A percentile compares a stretch with the other conserved stretches of the same genome.
These are phyloP conservation scores for Hormaphis cornu DNA, from an alignment of 1,140 invertebrate genomes.

Conservation along the genomic window DNA sequence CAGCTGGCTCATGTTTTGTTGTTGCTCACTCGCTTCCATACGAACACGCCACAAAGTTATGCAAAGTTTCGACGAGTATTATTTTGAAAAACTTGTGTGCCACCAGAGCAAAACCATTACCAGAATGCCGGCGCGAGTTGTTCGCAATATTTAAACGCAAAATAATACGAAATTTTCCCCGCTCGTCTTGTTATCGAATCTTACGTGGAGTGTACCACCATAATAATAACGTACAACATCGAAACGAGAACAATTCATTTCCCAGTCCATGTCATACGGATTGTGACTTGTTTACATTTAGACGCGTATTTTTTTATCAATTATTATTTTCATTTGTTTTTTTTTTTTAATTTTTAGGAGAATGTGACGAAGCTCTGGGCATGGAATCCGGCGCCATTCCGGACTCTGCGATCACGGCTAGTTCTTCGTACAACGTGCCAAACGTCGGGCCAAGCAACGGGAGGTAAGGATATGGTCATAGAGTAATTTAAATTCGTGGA, in stretches of 20 bases:
- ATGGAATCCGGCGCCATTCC: slow-evolving; percentile 54
- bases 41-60: neutral
- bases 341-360: slow-evolving; percentile 44
- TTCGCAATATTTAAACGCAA: neutral
- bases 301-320: neutral
- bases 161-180: neutral
- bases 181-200: neutral
- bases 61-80: neutral
- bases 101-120: neutral
- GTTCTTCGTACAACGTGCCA: slow-evolving; percentile 48
- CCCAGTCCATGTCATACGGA: no score
- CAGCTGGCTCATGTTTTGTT: neutral
- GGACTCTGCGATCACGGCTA: slow-evolving; percentile 51
- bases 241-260: no score
- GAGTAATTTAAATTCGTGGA: no score
- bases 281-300: neutral
- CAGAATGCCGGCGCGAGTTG: neutral
- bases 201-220: no score
- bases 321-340: neutral
- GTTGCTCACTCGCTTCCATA: neutral
- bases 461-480: slow-evolving; percentile 47
- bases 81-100: neutral
- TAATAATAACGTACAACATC: no score
- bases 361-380: slow-evolving; percentile 49
- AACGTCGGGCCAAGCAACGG: slow-evolving; percentile 53